Conservation (phyloP, 2,888 invertebrate genomes). For the Eupithecia subumbrata region DNA sequence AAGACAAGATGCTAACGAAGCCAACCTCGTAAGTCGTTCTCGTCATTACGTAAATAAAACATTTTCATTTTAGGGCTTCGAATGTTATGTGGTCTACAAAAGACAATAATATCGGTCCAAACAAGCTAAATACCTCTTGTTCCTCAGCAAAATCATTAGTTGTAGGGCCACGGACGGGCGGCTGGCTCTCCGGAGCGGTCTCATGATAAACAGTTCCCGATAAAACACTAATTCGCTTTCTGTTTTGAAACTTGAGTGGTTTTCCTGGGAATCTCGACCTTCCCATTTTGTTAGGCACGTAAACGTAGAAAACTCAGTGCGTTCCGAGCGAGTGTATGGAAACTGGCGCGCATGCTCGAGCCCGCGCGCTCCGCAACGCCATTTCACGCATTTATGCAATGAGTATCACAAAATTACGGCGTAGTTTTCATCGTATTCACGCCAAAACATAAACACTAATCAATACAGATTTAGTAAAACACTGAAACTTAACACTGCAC, state of each 20-base stretch:
- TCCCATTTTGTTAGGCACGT: conserved; percentile 87
- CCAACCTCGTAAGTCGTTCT: conserved; percentile 55
- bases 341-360: conserved; percentile 84
- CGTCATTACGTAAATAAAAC: conserved; percentile 81
- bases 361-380: conserved; percentile 83
- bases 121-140: conserved; percentile 72
- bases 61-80: conserved; percentile 58
- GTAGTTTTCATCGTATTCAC: conserved; percentile 77
- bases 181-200: conserved; percentile 74
- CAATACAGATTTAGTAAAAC: conserved; percentile 76
- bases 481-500: conserved; percentile 75
- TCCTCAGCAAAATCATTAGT: conserved; percentile 78
- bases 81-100: conserved; percentile 56
- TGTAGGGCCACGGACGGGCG: conserved; percentile 75
- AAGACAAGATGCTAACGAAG: conserved; percentile 51
- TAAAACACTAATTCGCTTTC: conserved; percentile 92
- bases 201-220: conserved; percentile 85
- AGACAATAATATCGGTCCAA: conserved; percentile 48
- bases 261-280: conserved; percentile 94
- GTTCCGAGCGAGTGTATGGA: conserved; percentile 77
- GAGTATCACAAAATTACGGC: conserved; percentile 81
- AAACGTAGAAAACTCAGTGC: conserved; percentile 84
- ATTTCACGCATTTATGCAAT: conserved; percentile 83
- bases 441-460: conserved; percentile 71
- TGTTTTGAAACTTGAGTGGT: conserved; percentile 93